Percentiles rank a stretch among this genome's conserved stretches.
Conservation (phyloP, 2,113 vertebrate genomes). For the Rynchops niger region DNA sequence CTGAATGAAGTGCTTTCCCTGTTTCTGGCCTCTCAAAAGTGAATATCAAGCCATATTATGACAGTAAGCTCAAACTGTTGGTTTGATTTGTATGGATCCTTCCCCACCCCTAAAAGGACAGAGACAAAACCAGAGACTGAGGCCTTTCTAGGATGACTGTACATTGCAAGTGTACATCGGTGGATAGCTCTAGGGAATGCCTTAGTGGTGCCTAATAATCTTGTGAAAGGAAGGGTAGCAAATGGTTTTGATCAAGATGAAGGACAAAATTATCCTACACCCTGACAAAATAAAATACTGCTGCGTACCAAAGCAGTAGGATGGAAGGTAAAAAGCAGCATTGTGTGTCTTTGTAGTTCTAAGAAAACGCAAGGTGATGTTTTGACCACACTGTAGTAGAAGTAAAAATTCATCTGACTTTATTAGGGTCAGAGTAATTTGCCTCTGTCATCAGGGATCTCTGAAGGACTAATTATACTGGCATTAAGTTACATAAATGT, state of each 20-base stretch:
- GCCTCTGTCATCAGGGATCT: not conserved
- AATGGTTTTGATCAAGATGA: not conserved
- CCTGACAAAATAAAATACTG: not conserved
- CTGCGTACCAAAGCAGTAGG: not conserved
- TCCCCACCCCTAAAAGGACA: not conserved
- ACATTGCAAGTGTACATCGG: not conserved
- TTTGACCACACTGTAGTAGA: not conserved
- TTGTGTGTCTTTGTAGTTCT: not conserved
- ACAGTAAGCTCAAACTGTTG: not conserved
- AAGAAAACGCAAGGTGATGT: not conserved
- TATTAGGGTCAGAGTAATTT: not conserved
- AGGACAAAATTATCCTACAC: not conserved
- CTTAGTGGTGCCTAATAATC: not conserved
- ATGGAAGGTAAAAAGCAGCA: not conserved
- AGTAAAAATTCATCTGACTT: not conserved
- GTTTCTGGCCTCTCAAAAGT: not conserved
- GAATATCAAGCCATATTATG: not conserved
- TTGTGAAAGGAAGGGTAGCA: not conserved
- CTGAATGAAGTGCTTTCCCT: not conserved
- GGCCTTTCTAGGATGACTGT: not conserved
- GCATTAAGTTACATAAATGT: not conserved
- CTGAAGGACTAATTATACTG: not conserved
- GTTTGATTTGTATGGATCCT: not conserved
- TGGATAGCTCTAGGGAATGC: not conserved
- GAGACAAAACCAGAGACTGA: not conserved